Percentiles rank a stretch among this genome's conserved stretches.
These are phyloP conservation scores for Babyrousa celebensis DNA, from an alignment of 2,797 vertebrate genomes.

Conservation along the genomic window DNA sequence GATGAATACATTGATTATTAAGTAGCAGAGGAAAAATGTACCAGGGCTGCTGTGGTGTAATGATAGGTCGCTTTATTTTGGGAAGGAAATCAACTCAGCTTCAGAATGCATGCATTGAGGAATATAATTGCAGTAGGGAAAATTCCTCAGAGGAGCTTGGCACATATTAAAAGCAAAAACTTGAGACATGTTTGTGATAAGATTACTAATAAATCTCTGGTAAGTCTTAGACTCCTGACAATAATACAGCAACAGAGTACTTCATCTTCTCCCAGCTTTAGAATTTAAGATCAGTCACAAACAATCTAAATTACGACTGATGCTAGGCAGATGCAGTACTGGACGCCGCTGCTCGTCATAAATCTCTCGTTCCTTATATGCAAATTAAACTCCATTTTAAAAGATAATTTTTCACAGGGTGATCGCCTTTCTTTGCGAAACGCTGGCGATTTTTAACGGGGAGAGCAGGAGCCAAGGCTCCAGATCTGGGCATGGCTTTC, in stretches of 20 bases:
- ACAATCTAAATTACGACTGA: slow-evolving; percentile 95
- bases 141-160: slow-evolving; percentile 94
- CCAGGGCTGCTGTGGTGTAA: slow-evolving; percentile 90
- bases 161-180: slow-evolving; percentile 97
- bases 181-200: slow-evolving; percentile 98
- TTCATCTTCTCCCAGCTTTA: slow-evolving; percentile 94
- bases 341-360: slow-evolving; percentile 91
- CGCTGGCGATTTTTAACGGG: slow-evolving; percentile 88
- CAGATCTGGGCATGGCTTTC: background rate
- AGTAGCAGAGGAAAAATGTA: slow-evolving; percentile 94
- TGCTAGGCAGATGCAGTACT: slow-evolving; percentile 93
- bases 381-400: slow-evolving; percentile 97
- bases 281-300: slow-evolving; percentile 96
- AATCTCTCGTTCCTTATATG: slow-evolving; percentile 96
- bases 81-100: slow-evolving; percentile 93
- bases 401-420: slow-evolving; percentile 96
- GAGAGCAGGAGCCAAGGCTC: slow-evolving; percentile 74
- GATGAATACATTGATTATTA: slow-evolving; percentile 97
- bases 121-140: slow-evolving; percentile 95
- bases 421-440: slow-evolving; percentile 92
- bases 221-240: slow-evolving; percentile 95
- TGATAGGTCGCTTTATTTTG: slow-evolving; percentile 96
- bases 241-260: slow-evolving; percentile 93
- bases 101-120: slow-evolving; percentile 94
- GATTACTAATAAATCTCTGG: slow-evolving; percentile 96